Base-by-base conservation (phyloP, 2,888 invertebrate genomes). In the Spilosoma lubricipeda region DNA sequence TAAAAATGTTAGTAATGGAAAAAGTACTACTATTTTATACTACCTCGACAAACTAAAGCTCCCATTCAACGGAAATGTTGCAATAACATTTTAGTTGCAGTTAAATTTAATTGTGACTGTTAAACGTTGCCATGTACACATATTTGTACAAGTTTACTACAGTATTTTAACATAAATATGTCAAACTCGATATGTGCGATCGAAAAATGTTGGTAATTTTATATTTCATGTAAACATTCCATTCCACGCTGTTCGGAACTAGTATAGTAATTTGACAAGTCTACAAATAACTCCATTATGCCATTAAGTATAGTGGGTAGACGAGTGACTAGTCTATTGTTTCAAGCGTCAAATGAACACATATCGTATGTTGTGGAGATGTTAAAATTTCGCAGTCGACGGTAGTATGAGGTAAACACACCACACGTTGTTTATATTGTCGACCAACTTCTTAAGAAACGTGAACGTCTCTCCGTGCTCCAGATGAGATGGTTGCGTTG, bases 401-500 rank as follows among this genome's bases (percentile, higher is more conserved):
- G 87, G 87, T 85, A 85, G 85, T 87, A 85, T 86, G 86, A 88
- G 87, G 91, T 93, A 94, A 93, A 93, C 91, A 93, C 80, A 81
- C 82, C 88, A 86, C 82, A 87, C 88, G 83, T 80, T 94, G 93
- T 94, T 93, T 93, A 92, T 91, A 90, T 88, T 90, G 87, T 88
- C 86, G 82, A 87, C 81, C 85, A 88, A 89, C 90, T 91, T 92
- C 92, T 93, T 91, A 92, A 90, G 93, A 91, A 94, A 93, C 90
- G 91, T 88, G 90, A 91, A 90, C 86, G 74, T 87, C 88, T 86
- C 88, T 81, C 84, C 86, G 84, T 86, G 90, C 91, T 91, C 88
- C 88, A 93, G 90, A 94, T 93, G 93, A 93, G 94, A 93, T 90
- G 93, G 87, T 86, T 84, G 90, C 93, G 93, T 93, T 92, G 92